Percentiles rank a stretch among this genome's conserved stretches.
Evolutionary conservation across 2,113 vertebrate species (phyloP).

Genomic region (Panthera tigris): DNA sequence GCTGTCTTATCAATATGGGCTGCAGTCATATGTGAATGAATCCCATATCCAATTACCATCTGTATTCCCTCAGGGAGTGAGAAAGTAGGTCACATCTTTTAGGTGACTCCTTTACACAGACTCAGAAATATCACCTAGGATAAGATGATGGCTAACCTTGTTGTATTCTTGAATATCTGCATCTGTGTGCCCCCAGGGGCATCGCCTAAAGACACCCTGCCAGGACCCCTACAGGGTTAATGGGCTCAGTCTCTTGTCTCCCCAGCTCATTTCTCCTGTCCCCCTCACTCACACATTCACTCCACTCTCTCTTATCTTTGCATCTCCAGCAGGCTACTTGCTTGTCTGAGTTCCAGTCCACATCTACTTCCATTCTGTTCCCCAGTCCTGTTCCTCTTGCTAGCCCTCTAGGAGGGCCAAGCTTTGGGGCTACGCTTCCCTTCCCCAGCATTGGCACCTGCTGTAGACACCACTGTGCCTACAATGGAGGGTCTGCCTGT

Average conservation of each 20-base stretch:
- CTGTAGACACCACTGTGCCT: background rate
- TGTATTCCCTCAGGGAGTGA: background rate
- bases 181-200: background rate
- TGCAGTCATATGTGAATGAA: background rate
- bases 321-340: background rate
- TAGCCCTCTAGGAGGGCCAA: background rate
- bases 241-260: background rate
- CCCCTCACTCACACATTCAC: background rate
- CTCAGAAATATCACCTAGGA: background rate
- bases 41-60: conserved; percentile 8
- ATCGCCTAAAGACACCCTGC: background rate
- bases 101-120: background rate
- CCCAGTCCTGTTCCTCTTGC: background rate
- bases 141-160: background rate
- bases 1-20: background rate
- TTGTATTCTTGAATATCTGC: background rate
- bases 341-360: background rate
- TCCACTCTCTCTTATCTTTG: background rate
- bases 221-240: background rate
- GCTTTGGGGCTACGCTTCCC: background rate
- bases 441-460: background rate
- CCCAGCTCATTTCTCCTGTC: background rate
- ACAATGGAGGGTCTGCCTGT: background rate
- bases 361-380: background rate
- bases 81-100: conserved; percentile 24